These are phyloP conservation scores for Aselliscus stoliczkanus DNA, from an alignment of 2,797 vertebrate genomes.

Conservation along the genomic window DNA sequence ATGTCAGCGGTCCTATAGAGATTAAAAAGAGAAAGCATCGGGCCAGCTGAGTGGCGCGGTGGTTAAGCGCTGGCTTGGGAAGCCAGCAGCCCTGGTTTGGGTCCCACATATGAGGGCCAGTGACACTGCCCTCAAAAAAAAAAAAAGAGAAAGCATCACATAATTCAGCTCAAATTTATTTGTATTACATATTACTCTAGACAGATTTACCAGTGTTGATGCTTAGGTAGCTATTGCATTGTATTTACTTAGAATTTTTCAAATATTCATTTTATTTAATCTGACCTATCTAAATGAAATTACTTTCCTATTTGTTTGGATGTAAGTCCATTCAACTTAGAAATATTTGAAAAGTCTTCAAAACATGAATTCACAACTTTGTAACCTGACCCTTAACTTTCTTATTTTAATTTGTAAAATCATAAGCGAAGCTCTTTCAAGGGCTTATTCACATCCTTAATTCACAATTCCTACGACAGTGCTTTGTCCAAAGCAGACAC, in stretches of 20 bases:
- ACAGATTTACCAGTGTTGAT: not conserved
- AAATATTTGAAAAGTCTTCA: constrained; percentile 14
- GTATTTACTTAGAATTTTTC: constrained; percentile 39
- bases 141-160: not conserved
- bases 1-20: not conserved
- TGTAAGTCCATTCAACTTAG: not conserved
- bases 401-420: constrained; percentile 32
- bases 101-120: too few species aligned
- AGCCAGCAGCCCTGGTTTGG: too few species aligned
- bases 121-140: too few species aligned
- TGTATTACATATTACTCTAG: not conserved
- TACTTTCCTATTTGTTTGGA: constrained; percentile 36
- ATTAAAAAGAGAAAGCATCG: not conserved
- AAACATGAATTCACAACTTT: not conserved
- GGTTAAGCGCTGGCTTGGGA: too few species aligned
- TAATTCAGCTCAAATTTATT: not conserved
- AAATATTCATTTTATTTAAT: constrained; percentile 7
- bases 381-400: not conserved
- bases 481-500: not conserved
- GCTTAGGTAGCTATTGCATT: not conserved
- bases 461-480: not conserved
- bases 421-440: constrained; percentile 3
- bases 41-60: too few species aligned
- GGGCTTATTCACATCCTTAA: not conserved
- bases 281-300: not conserved